Percentiles rank a stretch among this genome's conserved stretches.
These are phyloP conservation scores for Podotricha telesiphe DNA, from an alignment of 2,888 invertebrate species.

Conservation along the genomic window DNA sequence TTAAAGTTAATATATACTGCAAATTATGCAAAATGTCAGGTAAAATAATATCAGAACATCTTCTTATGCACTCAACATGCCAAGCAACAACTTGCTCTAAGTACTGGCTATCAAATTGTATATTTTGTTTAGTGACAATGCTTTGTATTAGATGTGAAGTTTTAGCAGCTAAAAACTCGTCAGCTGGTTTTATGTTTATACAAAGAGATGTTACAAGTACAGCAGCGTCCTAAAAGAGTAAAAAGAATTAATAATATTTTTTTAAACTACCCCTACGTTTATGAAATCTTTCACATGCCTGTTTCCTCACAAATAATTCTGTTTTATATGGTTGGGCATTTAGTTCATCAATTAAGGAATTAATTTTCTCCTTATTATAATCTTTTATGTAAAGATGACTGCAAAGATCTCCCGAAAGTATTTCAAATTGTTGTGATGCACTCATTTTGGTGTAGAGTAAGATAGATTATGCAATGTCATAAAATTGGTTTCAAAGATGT, in stretches of 20 bases:
- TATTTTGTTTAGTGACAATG: constrained; percentile 80
- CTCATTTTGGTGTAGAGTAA: constrained; percentile 30
- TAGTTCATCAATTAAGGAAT: constrained; percentile 84
- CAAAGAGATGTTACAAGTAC: constrained; percentile 64
- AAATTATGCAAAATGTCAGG: constrained; percentile 74
- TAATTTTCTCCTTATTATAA: constrained; percentile 77
- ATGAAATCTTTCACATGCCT: constrained; percentile 61
- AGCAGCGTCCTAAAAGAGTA: constrained; percentile 66
- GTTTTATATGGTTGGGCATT: constrained; percentile 85
- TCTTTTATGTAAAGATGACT: constrained; percentile 66
- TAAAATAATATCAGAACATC: constrained; percentile 67
- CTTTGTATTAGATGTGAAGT: constrained; percentile 83
- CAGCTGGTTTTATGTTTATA: constrained; percentile 69
- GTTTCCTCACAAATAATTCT: constrained; percentile 70
- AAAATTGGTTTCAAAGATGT: neutral
- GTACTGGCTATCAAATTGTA: constrained; percentile 63
- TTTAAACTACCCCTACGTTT: constrained; percentile 44
- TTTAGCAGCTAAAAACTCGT: constrained; percentile 82
- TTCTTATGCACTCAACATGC: constrained; percentile 72
- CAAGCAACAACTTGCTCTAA: constrained; percentile 68
- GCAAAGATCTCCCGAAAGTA: constrained; percentile 66
- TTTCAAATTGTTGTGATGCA: constrained; percentile 60
- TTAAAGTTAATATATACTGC: constrained; percentile 66
- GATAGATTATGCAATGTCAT: neutral
- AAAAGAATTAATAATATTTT: neutral